These are phyloP conservation scores for Sciurus vulgaris DNA, from an alignment of 2,797 vertebrate species.

Conservation along the genomic window DNA sequence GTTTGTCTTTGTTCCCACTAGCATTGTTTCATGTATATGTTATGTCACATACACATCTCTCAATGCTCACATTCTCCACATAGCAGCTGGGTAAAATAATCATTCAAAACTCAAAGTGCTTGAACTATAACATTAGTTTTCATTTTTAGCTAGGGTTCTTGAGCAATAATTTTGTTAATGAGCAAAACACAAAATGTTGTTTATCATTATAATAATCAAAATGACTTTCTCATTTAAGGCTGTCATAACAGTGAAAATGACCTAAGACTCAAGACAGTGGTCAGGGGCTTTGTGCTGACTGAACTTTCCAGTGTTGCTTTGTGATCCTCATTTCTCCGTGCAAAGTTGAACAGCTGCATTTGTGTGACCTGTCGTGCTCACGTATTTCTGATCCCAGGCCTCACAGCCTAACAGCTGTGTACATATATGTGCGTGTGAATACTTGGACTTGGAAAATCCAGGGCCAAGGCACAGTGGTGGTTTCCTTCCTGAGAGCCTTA, in stretches of 20 bases:
- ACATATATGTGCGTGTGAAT: not conserved
- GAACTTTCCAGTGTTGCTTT: slow-evolving; percentile 38
- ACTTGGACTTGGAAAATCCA: slow-evolving; percentile 61
- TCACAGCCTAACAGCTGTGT: slow-evolving; percentile 16
- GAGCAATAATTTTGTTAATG: slow-evolving; percentile 63
- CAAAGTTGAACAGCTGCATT: slow-evolving; percentile 64
- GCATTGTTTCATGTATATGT: not conserved
- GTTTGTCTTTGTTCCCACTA: slow-evolving; percentile 52
- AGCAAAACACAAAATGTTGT: slow-evolving; percentile 26
- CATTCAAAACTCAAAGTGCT: slow-evolving; percentile 36
- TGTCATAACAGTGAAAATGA: not conserved
- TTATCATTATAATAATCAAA: slow-evolving; percentile 3
- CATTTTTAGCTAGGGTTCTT: slow-evolving; percentile 68
- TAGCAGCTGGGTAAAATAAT: slow-evolving; percentile 25
- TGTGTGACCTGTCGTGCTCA: slow-evolving; percentile 56
- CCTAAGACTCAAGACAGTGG: slow-evolving; percentile 43
- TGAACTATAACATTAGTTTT: slow-evolving; percentile 52
- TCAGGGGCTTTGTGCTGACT: slow-evolving; percentile 55
- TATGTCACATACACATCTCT: not conserved
- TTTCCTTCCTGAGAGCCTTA: slow-evolving; percentile 66
- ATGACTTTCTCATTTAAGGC: slow-evolving; percentile 64
- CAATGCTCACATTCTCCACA: not conserved
- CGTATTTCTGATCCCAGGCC: slow-evolving; percentile 25
- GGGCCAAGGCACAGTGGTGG: not conserved
- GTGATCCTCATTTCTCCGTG: slow-evolving; percentile 50